These are phyloP conservation scores for Trichopria drosophilae DNA, from an alignment of 2,888 invertebrate species.

Conservation along the genomic window DNA sequence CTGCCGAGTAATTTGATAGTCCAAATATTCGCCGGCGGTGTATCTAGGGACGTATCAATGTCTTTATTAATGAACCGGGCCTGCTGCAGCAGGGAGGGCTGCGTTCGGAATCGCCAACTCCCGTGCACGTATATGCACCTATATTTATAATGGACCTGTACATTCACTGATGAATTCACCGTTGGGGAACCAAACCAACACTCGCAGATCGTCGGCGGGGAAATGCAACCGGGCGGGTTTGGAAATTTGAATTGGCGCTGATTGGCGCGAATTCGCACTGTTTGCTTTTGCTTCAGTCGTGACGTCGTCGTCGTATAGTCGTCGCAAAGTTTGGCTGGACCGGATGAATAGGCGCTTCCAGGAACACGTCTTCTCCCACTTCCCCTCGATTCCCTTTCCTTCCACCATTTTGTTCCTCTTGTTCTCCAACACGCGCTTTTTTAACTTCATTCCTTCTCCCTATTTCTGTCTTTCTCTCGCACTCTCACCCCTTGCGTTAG, in stretches of 20 bases:
- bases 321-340: constrained; percentile 40
- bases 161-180: no score
- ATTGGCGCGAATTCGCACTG: constrained; percentile 43
- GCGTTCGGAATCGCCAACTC: neutral
- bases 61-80: constrained; percentile 49
- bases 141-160: no score
- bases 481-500: constrained; percentile 13
- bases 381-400: constrained; percentile 12
- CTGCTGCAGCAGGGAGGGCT: neutral
- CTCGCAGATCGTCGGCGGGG: neutral
- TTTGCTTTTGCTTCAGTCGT: constrained; percentile 41
- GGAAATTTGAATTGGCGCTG: constrained; percentile 42
- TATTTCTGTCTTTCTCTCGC: constrained; percentile 17
- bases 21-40: constrained; percentile 34
- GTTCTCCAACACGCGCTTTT: constrained; percentile 18
- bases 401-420: constrained; percentile 14
- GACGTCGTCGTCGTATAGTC: neutral
- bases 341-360: constrained; percentile 52
- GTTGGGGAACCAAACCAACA: no score
- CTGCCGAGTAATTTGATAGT: constrained; percentile 43
- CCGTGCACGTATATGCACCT: neutral
- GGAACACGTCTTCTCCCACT: constrained; percentile 41
- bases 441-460: constrained; percentile 10
- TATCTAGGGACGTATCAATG: constrained; percentile 40
- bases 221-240: constrained; percentile 22